A percentile compares a stretch with the other conserved stretches of the same genome.
These are phyloP conservation scores for Drosophila seclusa DNA, from an alignment of 2,888 invertebrate species.

Conservation along the genomic window DNA sequence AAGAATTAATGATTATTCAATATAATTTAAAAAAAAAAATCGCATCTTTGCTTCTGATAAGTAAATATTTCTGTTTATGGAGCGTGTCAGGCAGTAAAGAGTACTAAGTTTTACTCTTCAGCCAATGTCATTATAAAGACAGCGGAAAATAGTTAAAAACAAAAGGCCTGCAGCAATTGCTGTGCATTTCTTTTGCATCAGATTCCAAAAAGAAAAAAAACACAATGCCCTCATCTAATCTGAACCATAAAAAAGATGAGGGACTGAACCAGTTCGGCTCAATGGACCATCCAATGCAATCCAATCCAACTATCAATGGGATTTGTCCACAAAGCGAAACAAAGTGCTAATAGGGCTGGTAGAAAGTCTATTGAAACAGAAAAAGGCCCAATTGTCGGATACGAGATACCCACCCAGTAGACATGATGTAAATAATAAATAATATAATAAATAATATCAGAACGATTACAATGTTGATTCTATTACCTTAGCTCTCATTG, in stretches of 20 bases:
- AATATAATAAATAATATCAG: background rate
- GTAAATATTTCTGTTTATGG: background rate
- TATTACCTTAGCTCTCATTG: background rate
- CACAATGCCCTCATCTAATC: conserved; percentile 26
- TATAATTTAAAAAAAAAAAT: background rate
- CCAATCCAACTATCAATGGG: conserved; percentile 19
- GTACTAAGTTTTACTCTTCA: background rate
- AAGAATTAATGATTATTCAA: background rate
- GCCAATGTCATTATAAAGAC: background rate
- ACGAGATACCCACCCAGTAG: background rate
- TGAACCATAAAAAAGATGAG: conserved; percentile 16
- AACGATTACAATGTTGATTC: background rate
- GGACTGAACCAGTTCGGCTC: background rate
- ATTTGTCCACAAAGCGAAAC: conserved; percentile 14
- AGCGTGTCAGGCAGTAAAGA: background rate
- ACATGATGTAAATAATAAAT: background rate
- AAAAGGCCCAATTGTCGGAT: background rate
- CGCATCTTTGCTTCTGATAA: background rate
- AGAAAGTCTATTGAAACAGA: background rate
- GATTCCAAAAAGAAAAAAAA: conserved; percentile 42
- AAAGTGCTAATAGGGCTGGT: background rate
- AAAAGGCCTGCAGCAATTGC: background rate
- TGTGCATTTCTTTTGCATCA: background rate
- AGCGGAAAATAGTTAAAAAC: background rate
- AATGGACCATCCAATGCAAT: background rate